phyloP scores from a whole-genome alignment of 2,113 vertebrate species.

The Vireo altiloquus region DNA sequence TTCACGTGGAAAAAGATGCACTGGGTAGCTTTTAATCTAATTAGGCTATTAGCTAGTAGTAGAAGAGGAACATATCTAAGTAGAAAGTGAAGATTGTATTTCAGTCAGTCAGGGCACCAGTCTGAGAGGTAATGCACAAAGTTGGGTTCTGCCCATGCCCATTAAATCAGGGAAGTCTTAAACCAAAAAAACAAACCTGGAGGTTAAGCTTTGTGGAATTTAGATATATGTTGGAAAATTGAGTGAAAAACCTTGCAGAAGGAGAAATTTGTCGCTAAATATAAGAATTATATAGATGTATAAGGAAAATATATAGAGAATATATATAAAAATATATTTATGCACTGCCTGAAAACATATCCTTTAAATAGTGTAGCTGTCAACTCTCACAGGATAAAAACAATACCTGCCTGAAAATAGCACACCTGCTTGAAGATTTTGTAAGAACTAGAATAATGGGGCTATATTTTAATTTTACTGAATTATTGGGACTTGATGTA shows the following conservation, averaged over 20 bases:
- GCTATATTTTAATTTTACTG: slow-evolving; percentile 60
- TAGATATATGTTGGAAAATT: neutral
- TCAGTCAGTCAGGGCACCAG: neutral
- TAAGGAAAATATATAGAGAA: neutral
- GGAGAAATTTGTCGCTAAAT: neutral
- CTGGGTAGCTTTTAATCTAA: slow-evolving; percentile 62
- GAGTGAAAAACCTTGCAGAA: neutral
- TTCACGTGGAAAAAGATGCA: slow-evolving; percentile 53
- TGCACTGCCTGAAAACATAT: neutral
- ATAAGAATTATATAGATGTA: neutral
- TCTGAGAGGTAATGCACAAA: neutral
- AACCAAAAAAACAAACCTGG: neutral
- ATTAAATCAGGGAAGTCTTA: neutral
- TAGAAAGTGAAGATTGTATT: slow-evolving; percentile 15
- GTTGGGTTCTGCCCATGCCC: neutral
- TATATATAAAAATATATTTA: neutral
- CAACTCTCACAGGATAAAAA: neutral
- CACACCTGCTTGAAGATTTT: slow-evolving; percentile 39
- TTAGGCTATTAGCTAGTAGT: slow-evolving; percentile 45
- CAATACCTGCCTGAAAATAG: slow-evolving; percentile 47
- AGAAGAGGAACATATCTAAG: neutral
- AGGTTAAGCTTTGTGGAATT: neutral
- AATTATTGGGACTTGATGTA: slow-evolving; percentile 63
- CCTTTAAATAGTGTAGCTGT: neutral
- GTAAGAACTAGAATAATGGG: slow-evolving; percentile 28